Percentiles rank a stretch among this genome's conserved stretches.
Conservation (phyloP, 2,113 vertebrate species). For the Columba livia region DNA sequence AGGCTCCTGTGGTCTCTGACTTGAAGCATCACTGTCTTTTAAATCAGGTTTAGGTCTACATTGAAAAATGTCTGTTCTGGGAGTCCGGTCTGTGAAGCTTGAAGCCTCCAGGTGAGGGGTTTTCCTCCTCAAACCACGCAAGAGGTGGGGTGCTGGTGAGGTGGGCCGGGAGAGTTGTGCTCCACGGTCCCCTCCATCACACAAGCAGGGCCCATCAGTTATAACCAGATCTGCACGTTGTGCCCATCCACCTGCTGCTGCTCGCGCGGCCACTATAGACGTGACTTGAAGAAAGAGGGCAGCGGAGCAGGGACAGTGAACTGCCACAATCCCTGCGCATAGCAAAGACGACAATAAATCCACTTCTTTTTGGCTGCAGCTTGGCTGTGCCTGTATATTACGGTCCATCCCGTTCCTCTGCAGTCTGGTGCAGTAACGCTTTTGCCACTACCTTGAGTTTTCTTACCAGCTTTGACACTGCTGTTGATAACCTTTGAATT, state of each 20-base stretch:
- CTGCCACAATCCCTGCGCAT: not conserved
- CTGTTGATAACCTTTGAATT: not conserved
- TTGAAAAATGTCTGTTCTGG: not conserved
- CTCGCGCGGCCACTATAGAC: rapidly evolving
- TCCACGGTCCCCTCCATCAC: rapidly evolving
- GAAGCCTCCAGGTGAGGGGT: not conserved
- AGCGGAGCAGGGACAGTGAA: not conserved
- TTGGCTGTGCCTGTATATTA: not conserved
- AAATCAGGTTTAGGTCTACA: not conserved
- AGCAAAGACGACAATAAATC: not conserved
- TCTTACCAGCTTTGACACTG: not conserved
- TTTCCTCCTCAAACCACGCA: not conserved
- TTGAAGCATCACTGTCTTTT: not conserved
- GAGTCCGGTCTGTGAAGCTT: not conserved
- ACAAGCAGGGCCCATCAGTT: not conserved
- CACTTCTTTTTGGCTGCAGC: not conserved
- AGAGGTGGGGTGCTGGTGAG: not conserved
- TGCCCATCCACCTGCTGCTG: not conserved
- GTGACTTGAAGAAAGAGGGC: not conserved
- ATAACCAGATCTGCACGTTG: not conserved
- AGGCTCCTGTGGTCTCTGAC: not conserved
- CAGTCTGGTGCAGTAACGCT: not conserved
- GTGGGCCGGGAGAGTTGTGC: not conserved
- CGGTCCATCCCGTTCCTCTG: not conserved
- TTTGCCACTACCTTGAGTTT: not conserved